phyloP scores from a whole-genome alignment of 2,113 vertebrate genomes.

The Oenanthe melanoleuca region DNA sequence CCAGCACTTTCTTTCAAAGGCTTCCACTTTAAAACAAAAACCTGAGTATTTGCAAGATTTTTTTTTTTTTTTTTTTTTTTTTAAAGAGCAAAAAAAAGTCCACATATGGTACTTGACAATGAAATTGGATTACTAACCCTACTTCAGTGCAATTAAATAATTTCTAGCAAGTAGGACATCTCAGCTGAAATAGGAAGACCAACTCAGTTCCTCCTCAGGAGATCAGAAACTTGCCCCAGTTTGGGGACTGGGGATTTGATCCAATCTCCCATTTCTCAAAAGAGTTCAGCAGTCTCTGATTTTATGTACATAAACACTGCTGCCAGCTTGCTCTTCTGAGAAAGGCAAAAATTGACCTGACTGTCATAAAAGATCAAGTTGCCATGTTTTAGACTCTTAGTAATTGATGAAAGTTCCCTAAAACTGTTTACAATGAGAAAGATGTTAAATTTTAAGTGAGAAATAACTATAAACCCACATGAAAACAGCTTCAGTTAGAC shows the following conservation, averaged over 20 bases:
- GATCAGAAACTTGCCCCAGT: not conserved
- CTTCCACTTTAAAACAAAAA: not conserved
- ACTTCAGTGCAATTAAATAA: not conserved
- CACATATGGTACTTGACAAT: not conserved
- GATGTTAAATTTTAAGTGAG: not conserved
- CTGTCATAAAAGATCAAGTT: not conserved
- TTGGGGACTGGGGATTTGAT: not conserved
- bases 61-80: not conserved
- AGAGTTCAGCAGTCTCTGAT: not conserved
- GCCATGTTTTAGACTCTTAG: not conserved
- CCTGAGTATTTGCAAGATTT: not conserved
- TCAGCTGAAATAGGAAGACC: not conserved
- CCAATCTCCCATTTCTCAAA: not conserved
- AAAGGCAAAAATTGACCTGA: not conserved
- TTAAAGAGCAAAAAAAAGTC: not conserved
- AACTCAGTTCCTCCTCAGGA: not conserved
- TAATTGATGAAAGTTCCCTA: not conserved
- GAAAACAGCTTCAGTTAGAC: not conserved
- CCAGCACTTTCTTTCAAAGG: not conserved
- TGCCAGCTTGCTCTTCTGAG: not conserved
- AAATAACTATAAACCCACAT: not conserved
- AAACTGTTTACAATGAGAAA: not conserved
- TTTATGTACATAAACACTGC: not conserved
- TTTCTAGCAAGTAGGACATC: not conserved
- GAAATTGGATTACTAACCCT: not conserved